Percentiles rank a stretch among this genome's conserved stretches.
phyloP scores from a whole-genome alignment of 2,888 invertebrate species.

The Macaria liturata region DNA sequence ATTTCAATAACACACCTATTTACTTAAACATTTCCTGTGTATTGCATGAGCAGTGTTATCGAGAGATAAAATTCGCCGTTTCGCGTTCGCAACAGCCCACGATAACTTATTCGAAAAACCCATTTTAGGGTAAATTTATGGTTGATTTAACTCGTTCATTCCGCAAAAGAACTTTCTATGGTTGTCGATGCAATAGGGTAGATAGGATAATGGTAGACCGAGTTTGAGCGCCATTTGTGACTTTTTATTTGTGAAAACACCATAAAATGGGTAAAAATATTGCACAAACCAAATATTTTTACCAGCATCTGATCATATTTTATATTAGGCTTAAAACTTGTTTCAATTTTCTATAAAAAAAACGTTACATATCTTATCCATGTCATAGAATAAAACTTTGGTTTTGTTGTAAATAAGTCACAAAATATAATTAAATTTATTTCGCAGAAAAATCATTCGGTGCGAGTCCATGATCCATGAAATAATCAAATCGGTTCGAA shows the following conservation, averaged over 20 bases:
- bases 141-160: constrained; percentile 73
- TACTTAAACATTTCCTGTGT: constrained; percentile 19
- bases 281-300: too few relatives aligned
- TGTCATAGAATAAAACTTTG: too few relatives aligned
- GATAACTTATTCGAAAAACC: constrained; percentile 73
- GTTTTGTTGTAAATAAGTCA: too few relatives aligned
- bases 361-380: too few relatives aligned
- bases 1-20: too few relatives aligned
- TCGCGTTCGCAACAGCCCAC: constrained; percentile 65
- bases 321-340: too few relatives aligned
- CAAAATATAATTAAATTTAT: too few relatives aligned
- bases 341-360: too few relatives aligned
- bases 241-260: constrained; percentile 24
- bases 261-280: neutral
- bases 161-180: constrained; percentile 58
- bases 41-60: constrained; percentile 51
- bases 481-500: too few relatives aligned
- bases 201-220: constrained; percentile 47
- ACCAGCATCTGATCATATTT: too few relatives aligned
- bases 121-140: constrained; percentile 69
- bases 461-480: too few relatives aligned
- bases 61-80: constrained; percentile 63
- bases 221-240: constrained; percentile 37
- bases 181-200: constrained; percentile 50
- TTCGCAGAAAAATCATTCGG: too few relatives aligned